Percentiles rank a stretch among this genome's conserved stretches.
phyloP scores from a whole-genome alignment of 2,888 invertebrate genomes.

The Drosophila nr. perissopoda region DNA sequence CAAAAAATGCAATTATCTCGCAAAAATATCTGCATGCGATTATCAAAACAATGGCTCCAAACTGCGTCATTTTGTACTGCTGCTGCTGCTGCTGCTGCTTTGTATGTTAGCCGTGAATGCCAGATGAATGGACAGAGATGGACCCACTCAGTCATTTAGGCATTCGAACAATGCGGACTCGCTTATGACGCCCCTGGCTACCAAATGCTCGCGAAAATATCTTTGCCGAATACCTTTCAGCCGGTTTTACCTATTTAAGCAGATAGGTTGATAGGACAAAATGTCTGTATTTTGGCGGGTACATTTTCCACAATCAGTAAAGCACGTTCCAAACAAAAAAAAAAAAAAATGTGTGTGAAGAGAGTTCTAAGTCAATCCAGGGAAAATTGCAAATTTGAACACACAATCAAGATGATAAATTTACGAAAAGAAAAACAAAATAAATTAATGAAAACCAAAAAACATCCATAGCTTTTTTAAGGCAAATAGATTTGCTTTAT shows the following conservation, averaged over 20 bases:
- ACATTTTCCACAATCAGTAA: not conserved
- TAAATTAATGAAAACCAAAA: not conserved
- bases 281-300: not conserved
- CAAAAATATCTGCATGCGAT: slow-evolving; percentile 1
- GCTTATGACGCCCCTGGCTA: not conserved
- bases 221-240: not conserved
- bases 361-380: not conserved
- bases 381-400: not conserved
- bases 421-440: not conserved
- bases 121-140: slow-evolving; percentile 1
- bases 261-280: not conserved
- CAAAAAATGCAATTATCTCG: not conserved
- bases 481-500: not conserved
- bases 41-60: not conserved
- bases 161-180: slow-evolving; percentile 4
- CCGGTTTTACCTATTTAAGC: not conserved
- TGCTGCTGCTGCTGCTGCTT: not conserved
- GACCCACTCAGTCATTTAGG: slow-evolving; percentile 6
- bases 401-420: not conserved
- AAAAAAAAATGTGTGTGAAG: not conserved
- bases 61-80: not conserved
- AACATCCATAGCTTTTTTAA: not conserved
- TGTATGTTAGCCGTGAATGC: not conserved
- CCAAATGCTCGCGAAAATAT: not conserved
- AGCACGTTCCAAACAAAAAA: not conserved